phyloP scores from a whole-genome alignment of 1,140 invertebrate species.

The Chironomus striatipennis region DNA sequence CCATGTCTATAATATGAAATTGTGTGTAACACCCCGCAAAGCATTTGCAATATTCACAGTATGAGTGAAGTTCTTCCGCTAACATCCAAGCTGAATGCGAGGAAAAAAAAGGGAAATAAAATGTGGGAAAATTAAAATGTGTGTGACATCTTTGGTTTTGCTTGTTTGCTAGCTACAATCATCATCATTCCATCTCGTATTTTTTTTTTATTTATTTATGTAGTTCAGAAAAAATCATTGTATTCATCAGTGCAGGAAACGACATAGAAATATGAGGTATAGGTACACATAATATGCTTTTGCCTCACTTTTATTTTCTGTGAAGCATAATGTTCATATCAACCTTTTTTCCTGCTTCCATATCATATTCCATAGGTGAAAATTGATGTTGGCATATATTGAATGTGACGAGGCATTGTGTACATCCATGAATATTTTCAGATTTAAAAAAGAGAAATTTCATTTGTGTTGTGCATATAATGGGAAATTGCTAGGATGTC shows the following conservation, averaged over 20 bases:
- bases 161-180: too few relatives aligned
- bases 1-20: not conserved
- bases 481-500: too few relatives aligned
- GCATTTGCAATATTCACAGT: not conserved
- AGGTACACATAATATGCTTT: too few relatives aligned
- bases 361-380: not conserved
- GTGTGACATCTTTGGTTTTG: slow-evolving; percentile 1
- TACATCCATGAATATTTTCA: not conserved
- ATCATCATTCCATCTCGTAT: too few relatives aligned
- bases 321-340: too few relatives aligned
- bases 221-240: too few relatives aligned
- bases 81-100: not conserved
- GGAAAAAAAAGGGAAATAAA: not conserved
- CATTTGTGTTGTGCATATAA: too few relatives aligned
- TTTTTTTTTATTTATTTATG: too few relatives aligned
- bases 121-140: slow-evolving; percentile 18
- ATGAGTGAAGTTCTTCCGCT: not conserved
- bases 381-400: slow-evolving; percentile 1
- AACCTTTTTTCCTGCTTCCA: too few relatives aligned
- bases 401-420: slow-evolving; percentile 16
- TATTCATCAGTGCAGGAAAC: too few relatives aligned
- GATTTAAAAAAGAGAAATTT: not conserved
- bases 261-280: too few relatives aligned
- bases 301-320: too few relatives aligned
- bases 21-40: not conserved